Percentiles rank a stretch among this genome's conserved stretches.
Conservation (phyloP, 1,140 invertebrate genomes). For the Pseudachorutes palmiensis region DNA sequence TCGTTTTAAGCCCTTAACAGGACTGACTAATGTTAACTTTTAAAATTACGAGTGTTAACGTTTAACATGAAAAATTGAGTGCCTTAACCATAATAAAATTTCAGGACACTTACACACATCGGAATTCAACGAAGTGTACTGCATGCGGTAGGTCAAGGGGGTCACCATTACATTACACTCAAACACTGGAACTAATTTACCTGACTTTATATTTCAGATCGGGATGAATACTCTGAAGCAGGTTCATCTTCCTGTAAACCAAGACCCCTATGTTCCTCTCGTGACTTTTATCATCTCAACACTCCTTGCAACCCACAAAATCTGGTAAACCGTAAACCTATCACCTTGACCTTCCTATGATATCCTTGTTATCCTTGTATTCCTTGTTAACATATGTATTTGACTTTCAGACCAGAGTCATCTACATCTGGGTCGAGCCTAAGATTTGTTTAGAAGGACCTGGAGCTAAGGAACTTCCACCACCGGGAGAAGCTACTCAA, state of each 20-base stretch:
- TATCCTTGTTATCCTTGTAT: too few relatives aligned
- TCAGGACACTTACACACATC: slow-evolving; percentile 45
- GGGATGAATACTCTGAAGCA: slow-evolving; percentile 41
- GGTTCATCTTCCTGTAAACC: slow-evolving; percentile 46
- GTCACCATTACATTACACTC: too few relatives aligned
- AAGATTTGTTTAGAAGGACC: slow-evolving; percentile 47
- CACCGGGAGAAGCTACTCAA: slow-evolving; percentile 39
- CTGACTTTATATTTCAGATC: not conserved
- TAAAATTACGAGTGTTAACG: too few relatives aligned
- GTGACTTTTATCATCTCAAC: slow-evolving; percentile 51
- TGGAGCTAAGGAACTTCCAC: slow-evolving; percentile 44
- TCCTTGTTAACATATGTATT: too few relatives aligned
- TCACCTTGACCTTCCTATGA: too few relatives aligned
- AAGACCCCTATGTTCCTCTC: slow-evolving; percentile 47
- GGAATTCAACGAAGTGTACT: slow-evolving; percentile 46
- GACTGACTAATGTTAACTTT: too few relatives aligned
- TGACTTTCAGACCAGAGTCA: slow-evolving; percentile 42
- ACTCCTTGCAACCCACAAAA: slow-evolving; percentile 48
- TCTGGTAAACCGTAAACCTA: slow-evolving; percentile 40
- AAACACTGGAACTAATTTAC: too few relatives aligned
- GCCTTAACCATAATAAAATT: too few relatives aligned
- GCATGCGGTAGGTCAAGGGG: slow-evolving; percentile 45
- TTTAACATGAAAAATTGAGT: too few relatives aligned
- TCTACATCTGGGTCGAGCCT: slow-evolving; percentile 51
- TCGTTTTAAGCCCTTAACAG: too few relatives aligned